phyloP scores from a whole-genome alignment of 2,797 vertebrate species.

The Gambelia wislizenii region DNA sequence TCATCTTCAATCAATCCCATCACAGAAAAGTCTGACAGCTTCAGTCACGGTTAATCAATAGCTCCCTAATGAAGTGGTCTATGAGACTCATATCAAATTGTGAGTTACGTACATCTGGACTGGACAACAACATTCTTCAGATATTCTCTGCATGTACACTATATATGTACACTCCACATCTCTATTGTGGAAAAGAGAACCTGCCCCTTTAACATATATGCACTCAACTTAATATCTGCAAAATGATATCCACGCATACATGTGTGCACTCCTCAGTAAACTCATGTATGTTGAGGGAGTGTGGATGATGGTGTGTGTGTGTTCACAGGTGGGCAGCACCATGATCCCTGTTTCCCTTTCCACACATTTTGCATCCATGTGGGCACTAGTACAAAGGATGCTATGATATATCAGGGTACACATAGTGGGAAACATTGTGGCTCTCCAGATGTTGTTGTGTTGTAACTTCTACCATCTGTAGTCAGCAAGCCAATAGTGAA shows the following conservation, averaged over 20 bases:
- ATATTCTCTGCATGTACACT: neutral
- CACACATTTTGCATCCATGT: neutral
- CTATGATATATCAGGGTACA: too few species aligned
- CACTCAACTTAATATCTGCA: neutral
- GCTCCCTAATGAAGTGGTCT: neutral
- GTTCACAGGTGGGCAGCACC: neutral
- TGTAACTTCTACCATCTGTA: too few species aligned
- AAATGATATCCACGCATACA: neutral
- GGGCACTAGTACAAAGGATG: neutral
- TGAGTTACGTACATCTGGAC: neutral
- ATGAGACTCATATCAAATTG: neutral
- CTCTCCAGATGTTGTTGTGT: too few species aligned
- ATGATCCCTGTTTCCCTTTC: neutral
- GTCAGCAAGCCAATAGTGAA: too few species aligned
- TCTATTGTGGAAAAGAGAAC: neutral
- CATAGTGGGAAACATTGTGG: too few species aligned
- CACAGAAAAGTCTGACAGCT: neutral
- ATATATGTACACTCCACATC: neutral
- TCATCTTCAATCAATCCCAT: slow-evolving; percentile 3
- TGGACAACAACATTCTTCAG: neutral
- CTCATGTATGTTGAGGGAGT: neutral
- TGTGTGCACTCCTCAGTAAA: neutral
- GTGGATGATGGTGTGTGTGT: neutral
- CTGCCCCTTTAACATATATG: neutral
- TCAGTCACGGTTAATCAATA: slow-evolving; percentile 14